Conservation (phyloP, 2,113 vertebrate species). For the Neoarius graeffei region DNA sequence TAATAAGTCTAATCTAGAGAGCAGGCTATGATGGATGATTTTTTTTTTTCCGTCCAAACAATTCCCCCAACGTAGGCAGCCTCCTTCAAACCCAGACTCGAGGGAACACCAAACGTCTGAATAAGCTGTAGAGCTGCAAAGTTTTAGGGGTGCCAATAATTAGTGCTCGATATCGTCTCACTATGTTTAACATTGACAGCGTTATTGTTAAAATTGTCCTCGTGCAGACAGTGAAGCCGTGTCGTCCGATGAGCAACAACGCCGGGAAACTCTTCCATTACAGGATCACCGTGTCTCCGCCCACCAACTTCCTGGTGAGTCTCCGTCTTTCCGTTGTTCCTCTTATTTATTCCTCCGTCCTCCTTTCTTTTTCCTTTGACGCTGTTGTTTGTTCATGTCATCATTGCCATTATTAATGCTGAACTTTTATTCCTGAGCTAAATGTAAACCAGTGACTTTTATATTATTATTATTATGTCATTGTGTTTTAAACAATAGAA, state of each 20-base stretch:
- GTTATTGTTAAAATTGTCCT: not conserved
- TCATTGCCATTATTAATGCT: not conserved
- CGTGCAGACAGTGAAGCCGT: slow-evolving; percentile 82
- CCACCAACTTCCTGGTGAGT: slow-evolving; percentile 97
- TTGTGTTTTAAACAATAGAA: too few relatives aligned
- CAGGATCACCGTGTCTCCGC: slow-evolving; percentile 94
- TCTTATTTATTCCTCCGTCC: not conserved
- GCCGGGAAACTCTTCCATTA: slow-evolving; percentile 94
- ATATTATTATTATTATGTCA: too few relatives aligned
- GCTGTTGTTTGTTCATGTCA: too few relatives aligned
- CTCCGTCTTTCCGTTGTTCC: not conserved
- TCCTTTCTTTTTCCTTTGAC: not conserved
- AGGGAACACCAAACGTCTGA: too few relatives aligned
- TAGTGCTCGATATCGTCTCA: not conserved
- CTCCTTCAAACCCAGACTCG: too few relatives aligned
- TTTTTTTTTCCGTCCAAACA: too few relatives aligned
- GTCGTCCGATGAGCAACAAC: slow-evolving; percentile 95
- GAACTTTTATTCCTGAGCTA: not conserved
- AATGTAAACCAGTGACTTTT: too few relatives aligned
- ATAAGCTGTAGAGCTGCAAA: not conserved
- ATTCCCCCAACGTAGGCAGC: too few relatives aligned
- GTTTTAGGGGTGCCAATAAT: not conserved
- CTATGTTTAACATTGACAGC: too few relatives aligned
- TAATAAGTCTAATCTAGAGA: too few relatives aligned
- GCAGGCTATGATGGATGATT: too few relatives aligned